phyloP scores from a whole-genome alignment of 2,888 invertebrate species.

The Eledona agricola region DNA sequence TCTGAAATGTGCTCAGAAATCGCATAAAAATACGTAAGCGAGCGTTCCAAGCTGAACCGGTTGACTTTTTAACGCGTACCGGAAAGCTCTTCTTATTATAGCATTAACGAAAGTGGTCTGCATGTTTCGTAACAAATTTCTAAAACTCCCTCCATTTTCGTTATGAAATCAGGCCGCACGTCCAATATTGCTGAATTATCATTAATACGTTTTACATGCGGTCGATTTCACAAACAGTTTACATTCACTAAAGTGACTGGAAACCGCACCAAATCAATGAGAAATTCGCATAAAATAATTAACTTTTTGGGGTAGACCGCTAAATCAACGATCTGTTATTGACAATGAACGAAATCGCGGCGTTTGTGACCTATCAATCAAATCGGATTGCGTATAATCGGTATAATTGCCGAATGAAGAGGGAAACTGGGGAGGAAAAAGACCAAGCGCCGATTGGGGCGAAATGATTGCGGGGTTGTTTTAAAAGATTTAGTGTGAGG shows the following conservation, averaged over 20 bases:
- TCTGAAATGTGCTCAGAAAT: too few relatives aligned
- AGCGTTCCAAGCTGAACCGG: too few relatives aligned
- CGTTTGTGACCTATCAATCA: conserved; percentile 35
- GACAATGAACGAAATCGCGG: conserved; percentile 27
- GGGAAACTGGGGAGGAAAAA: conserved; percentile 3
- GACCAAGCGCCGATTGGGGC: too few relatives aligned
- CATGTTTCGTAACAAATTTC: too few relatives aligned
- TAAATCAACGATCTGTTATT: conserved; percentile 33
- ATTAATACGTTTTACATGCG: conserved; percentile 20
- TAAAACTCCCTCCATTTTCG: too few relatives aligned
- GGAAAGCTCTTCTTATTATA: too few relatives aligned
- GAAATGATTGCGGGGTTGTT: too few relatives aligned
- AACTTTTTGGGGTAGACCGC: conserved; percentile 26
- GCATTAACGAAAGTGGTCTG: too few relatives aligned
- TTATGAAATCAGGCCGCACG: too few relatives aligned
- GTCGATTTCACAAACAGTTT: conserved; percentile 24
- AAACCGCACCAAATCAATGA: conserved; percentile 21
- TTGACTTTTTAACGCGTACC: too few relatives aligned
- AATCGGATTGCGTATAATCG: conserved; percentile 34
- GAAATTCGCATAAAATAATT: conserved; percentile 33
- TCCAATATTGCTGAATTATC: conserved; percentile 13
- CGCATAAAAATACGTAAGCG: too few relatives aligned
- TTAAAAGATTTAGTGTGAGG: too few relatives aligned
- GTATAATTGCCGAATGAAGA: conserved; percentile 32
- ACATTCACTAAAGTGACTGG: conserved; percentile 13